Conservation (phyloP, 2,888 invertebrate genomes). For the Leptopilina syphax region DNA sequence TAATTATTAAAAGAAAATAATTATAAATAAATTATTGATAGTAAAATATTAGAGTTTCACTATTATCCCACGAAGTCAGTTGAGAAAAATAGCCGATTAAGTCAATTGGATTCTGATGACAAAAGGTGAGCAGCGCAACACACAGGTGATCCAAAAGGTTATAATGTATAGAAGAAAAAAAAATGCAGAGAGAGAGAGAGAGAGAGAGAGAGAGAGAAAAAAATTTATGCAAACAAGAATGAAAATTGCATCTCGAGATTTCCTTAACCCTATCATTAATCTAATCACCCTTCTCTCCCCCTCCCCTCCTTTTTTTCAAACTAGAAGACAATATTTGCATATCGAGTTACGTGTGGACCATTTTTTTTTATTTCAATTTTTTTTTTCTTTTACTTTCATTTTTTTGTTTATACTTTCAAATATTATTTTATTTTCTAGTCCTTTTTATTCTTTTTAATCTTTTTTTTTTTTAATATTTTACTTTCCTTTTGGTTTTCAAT, state of each 20-base stretch:
- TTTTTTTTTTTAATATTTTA: too few relatives aligned
- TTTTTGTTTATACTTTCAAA: too few relatives aligned
- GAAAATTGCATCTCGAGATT: background rate
- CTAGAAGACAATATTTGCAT: slow-evolving; percentile 75
- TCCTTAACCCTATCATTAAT: slow-evolving; percentile 66
- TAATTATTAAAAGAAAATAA: too few relatives aligned
- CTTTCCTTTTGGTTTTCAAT: too few relatives aligned
- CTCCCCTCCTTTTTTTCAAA: slow-evolving; percentile 62
- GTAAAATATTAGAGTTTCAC: too few relatives aligned
- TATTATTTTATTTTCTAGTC: too few relatives aligned
- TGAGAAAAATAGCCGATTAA: slow-evolving; percentile 23
- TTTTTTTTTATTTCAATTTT: slow-evolving; percentile 50
- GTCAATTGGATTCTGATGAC: background rate
- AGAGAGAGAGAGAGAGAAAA: background rate
- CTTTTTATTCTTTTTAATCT: too few relatives aligned
- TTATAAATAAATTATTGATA: too few relatives aligned
- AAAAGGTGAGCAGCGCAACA: background rate
- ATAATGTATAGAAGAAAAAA: background rate
- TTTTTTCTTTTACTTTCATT: too few relatives aligned
- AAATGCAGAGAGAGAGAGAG: background rate
- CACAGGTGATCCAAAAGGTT: slow-evolving; percentile 4
- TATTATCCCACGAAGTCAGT: slow-evolving; percentile 14
- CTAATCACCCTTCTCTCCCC: slow-evolving; percentile 42
- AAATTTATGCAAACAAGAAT: slow-evolving; percentile 10
- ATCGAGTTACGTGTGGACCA: slow-evolving; percentile 69